phyloP scores from a whole-genome alignment of 2,888 invertebrate genomes.

The Marronus borbonicus region DNA sequence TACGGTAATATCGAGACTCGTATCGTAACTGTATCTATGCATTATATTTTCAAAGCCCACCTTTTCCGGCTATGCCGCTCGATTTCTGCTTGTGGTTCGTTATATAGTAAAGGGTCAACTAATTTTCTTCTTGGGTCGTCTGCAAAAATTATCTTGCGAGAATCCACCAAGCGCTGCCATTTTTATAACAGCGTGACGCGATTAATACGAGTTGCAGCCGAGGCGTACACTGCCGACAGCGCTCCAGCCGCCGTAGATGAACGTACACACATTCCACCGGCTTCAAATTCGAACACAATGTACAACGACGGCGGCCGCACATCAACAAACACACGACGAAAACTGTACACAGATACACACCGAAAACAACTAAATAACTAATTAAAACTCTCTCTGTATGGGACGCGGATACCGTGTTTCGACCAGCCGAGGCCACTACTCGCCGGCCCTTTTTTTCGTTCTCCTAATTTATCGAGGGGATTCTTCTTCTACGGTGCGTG shows the following conservation, averaged over 20 bases:
- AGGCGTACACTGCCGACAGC: conserved; percentile 66
- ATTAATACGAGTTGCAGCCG: conserved; percentile 66
- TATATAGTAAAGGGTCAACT: conserved; percentile 72
- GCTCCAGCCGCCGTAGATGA: conserved; percentile 61
- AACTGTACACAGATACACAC: conserved; percentile 39
- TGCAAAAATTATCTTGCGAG: conserved; percentile 72
- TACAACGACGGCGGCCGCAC: conserved; percentile 60
- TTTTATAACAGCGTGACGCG: conserved; percentile 70
- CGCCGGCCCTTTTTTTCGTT: conserved; percentile 42
- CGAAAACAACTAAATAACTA: conserved; percentile 8
- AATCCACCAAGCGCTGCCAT: conserved; percentile 72
- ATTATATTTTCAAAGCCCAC: conserved; percentile 62
- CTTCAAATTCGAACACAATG: conserved; percentile 67
- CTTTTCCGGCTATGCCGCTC: conserved; percentile 68
- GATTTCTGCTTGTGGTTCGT: conserved; percentile 65
- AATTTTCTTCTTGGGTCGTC: conserved; percentile 73
- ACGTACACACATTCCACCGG: conserved; percentile 69
- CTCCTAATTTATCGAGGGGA: conserved; percentile 20
- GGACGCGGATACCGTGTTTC: conserved; percentile 8
- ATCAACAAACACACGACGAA: conserved; percentile 59
- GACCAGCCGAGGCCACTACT: conserved; percentile 15
- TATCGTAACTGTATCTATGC: conserved; percentile 1
- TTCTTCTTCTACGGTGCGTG: conserved; percentile 60
- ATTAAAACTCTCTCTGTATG: conserved; percentile 26
- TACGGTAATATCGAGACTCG: conserved; percentile 36